Conservation (phyloP, 2,113 vertebrate genomes). For the Indicator maculatus region DNA sequence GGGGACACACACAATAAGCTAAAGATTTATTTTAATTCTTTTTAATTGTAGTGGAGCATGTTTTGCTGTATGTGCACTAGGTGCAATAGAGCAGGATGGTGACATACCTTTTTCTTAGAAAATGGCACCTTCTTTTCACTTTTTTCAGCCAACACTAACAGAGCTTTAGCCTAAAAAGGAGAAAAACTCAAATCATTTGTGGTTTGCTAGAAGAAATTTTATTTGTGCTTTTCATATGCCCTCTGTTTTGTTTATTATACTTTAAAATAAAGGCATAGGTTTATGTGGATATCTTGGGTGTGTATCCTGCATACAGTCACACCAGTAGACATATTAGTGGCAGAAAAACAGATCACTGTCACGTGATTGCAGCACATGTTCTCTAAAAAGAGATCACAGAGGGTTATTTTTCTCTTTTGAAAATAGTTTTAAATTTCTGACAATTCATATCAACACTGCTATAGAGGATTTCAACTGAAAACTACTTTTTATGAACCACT, state of each 20-base stretch:
- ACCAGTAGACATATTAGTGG: background rate
- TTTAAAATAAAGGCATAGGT: background rate
- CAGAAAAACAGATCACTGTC: background rate
- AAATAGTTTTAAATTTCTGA: background rate
- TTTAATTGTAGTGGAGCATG: background rate
- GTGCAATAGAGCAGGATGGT: background rate
- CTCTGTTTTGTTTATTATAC: background rate
- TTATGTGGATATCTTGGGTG: background rate
- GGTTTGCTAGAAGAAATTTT: background rate
- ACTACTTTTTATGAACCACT: background rate
- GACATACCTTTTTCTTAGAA: background rate
- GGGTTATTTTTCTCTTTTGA: background rate
- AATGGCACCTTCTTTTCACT: background rate
- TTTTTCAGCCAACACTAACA: background rate
- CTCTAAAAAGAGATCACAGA: background rate
- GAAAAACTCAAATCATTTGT: background rate
- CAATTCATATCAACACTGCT: background rate
- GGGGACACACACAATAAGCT: background rate
- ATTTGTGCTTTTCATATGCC: background rate
- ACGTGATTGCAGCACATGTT: accelerated
- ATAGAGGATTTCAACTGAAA: background rate
- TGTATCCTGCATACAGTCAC: background rate
- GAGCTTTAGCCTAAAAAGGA: background rate
- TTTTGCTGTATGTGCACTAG: background rate
- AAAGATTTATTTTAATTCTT: background rate